Conservation (phyloP, 2,888 invertebrate species). For the Omphaloscelis lunosa region DNA sequence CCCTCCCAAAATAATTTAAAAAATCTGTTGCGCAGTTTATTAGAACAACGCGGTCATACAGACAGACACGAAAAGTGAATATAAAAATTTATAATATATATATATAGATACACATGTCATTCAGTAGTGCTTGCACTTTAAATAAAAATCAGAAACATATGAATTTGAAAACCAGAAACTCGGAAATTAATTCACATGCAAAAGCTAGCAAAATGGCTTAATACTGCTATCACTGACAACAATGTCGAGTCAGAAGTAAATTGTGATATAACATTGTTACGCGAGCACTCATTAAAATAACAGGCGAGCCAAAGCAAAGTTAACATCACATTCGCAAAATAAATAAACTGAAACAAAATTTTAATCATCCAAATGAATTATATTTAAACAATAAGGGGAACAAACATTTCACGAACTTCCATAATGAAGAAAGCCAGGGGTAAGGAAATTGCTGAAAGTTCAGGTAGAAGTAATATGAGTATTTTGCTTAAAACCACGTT, state of each 20-base stretch:
- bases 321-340: slow-evolving; percentile 57
- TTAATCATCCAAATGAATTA: slow-evolving; percentile 66
- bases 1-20: no score
- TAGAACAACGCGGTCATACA: no score
- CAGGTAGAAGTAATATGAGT: slow-evolving; percentile 74
- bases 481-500: slow-evolving; percentile 72
- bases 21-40: no score
- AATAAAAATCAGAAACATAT: neutral
- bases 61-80: no score
- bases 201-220: slow-evolving; percentile 15
- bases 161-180: neutral
- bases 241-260: slow-evolving; percentile 35
- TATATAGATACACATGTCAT: neutral
- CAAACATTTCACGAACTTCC: slow-evolving; percentile 58
- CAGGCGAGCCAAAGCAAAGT: slow-evolving; percentile 29
- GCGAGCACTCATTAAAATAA: slow-evolving; percentile 56
- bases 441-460: slow-evolving; percentile 61
- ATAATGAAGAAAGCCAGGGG: slow-evolving; percentile 66
- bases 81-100: no score
- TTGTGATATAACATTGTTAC: slow-evolving; percentile 30
- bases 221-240: slow-evolving; percentile 33
- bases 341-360: slow-evolving; percentile 61
- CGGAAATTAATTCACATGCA: slow-evolving; percentile 31
- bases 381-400: slow-evolving; percentile 57
- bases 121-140: neutral